These are phyloP conservation scores for Hermaeophaga mercurialis DNA, from an alignment of 2,888 invertebrate genomes.

Conservation along the genomic window DNA sequence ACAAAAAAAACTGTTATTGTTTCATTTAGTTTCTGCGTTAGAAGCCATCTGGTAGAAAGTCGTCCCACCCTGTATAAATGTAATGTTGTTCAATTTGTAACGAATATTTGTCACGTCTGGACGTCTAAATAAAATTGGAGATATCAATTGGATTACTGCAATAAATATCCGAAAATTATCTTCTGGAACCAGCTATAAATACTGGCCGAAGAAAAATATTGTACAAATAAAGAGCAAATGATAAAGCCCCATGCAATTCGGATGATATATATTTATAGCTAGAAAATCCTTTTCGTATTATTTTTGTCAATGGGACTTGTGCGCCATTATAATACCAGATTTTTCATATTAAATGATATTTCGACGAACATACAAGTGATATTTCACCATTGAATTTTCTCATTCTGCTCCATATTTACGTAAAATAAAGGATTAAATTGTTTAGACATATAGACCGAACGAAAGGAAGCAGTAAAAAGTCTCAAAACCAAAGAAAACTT, in stretches of 20 bases:
- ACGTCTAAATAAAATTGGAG: neutral
- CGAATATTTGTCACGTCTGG: too few relatives aligned
- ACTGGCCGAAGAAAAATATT: constrained; percentile 2
- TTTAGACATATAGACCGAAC: too few relatives aligned
- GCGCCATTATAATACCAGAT: neutral
- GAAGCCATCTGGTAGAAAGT: too few relatives aligned
- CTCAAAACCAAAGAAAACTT: too few relatives aligned
- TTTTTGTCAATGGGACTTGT: neutral
- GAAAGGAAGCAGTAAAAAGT: too few relatives aligned
- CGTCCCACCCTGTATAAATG: too few relatives aligned
- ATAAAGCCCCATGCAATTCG: neutral
- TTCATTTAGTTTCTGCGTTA: too few relatives aligned
- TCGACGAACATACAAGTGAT: neutral
- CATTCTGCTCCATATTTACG: too few relatives aligned
- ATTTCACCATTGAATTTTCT: too few relatives aligned
- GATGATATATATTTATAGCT: constrained; percentile 5
- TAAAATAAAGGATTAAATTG: too few relatives aligned
- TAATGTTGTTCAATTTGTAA: too few relatives aligned
- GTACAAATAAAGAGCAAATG: constrained; percentile 7
- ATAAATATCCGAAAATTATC: constrained; percentile 9
- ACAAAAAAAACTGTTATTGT: too few relatives aligned
- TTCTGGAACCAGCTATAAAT: neutral
- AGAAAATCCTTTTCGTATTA: constrained; percentile 2
- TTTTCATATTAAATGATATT: neutral
- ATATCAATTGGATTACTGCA: constrained; percentile 1